These are phyloP conservation scores for Pterocles burchelli DNA, from an alignment of 2,113 vertebrate species.

Conservation along the genomic window DNA sequence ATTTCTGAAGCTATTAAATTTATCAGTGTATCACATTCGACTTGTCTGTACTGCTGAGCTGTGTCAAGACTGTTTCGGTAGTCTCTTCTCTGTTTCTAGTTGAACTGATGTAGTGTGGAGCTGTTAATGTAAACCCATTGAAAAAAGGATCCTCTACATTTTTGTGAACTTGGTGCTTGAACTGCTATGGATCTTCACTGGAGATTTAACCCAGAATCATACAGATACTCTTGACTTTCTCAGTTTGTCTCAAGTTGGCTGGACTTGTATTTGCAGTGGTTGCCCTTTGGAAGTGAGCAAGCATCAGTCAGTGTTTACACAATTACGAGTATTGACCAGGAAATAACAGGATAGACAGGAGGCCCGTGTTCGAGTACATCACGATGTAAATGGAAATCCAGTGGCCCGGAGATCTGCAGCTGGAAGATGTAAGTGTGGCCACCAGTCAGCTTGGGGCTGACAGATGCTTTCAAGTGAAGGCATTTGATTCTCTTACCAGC, in stretches of 20 bases:
- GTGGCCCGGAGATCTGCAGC: not conserved
- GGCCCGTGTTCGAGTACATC: not conserved
- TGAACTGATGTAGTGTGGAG: not conserved
- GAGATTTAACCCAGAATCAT: not conserved
- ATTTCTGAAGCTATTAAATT: not conserved
- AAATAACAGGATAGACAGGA: not conserved
- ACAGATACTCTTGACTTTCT: not conserved
- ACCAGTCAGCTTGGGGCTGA: not conserved
- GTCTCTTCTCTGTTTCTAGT: not conserved
- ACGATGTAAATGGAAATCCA: not conserved
- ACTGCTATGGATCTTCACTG: not conserved
- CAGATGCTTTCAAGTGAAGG: not conserved
- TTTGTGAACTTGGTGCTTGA: not conserved
- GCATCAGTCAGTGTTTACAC: fast-evolving
- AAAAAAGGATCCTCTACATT: not conserved
- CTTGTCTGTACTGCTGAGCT: not conserved
- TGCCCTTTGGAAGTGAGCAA: not conserved
- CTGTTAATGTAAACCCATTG: not conserved
- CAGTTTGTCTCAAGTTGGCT: not conserved
- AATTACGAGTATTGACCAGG: not conserved
- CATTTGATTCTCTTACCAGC: not conserved
- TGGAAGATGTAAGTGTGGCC: not conserved
- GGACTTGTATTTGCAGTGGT: not conserved
- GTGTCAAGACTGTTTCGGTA: not conserved
- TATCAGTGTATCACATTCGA: not conserved